A percentile compares a stretch with the other conserved stretches of the same genome.
These are phyloP conservation scores for Thalpophila matura DNA, from an alignment of 2,888 invertebrate genomes.

Conservation along the genomic window DNA sequence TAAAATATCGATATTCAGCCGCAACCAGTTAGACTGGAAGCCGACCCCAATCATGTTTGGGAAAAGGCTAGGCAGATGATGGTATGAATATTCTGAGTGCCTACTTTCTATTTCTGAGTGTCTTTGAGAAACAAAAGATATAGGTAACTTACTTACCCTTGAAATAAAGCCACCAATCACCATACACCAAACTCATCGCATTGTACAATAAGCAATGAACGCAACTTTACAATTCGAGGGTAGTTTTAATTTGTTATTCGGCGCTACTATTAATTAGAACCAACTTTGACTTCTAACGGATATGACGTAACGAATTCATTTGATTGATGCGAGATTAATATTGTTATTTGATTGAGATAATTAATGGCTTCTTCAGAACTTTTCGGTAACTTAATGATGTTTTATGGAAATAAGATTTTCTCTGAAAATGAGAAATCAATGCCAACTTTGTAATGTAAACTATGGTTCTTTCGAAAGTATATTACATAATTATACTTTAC, in stretches of 20 bases:
- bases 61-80: no score
- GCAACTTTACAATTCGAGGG: not conserved
- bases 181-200: no score
- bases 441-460: not conserved
- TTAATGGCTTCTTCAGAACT: slow-evolving; percentile 26
- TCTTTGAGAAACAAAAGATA: no score
- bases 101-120: no score
- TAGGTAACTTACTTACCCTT: no score
- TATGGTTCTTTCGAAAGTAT: no score
- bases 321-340: slow-evolving; percentile 40
- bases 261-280: slow-evolving; percentile 17
- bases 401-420: slow-evolving; percentile 3
- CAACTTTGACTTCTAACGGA: slow-evolving; percentile 21
- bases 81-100: no score
- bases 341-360: slow-evolving; percentile 49
- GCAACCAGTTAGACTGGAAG: no score
- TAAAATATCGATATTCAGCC: no score
- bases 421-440: slow-evolving; percentile 19
- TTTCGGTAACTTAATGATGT: slow-evolving; percentile 17
- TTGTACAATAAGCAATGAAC: not conserved
- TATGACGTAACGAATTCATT: slow-evolving; percentile 24
- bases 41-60: no score
- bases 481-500: no score
- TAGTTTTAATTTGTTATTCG: slow-evolving; percentile 38
- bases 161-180: no score